Evolutionary conservation across 1,140 invertebrate species (phyloP).

Genomic region (Zaprionus kolodkinae): DNA sequence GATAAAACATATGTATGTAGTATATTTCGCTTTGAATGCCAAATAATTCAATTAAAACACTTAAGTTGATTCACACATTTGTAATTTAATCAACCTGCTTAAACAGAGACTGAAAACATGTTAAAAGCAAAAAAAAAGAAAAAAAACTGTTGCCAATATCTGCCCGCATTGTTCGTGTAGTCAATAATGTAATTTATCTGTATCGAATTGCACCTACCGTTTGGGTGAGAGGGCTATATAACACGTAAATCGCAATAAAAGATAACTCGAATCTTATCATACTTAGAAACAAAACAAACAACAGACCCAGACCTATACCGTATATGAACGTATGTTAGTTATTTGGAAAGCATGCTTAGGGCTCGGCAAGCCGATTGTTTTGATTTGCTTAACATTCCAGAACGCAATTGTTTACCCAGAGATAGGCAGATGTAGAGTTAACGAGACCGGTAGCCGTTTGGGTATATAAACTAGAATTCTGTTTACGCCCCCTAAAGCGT

Average conservation of each 20-base stretch:
- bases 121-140: conserved; percentile 2
- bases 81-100: conserved; percentile 10
- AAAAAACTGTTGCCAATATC: conserved; percentile 1
- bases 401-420: conserved; percentile 24
- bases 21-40: conserved; percentile 28
- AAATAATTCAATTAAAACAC: conserved; percentile 20
- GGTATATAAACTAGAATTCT: background rate
- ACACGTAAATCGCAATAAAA: conserved; percentile 30
- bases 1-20: background rate
- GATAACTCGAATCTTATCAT: conserved; percentile 43
- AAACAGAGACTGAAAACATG: conserved; percentile 31
- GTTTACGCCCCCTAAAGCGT: background rate
- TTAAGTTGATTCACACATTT: conserved; percentile 16
- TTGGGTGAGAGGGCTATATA: conserved; percentile 12
- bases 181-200: conserved; percentile 13
- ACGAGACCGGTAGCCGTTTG: background rate
- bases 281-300: conserved; percentile 2
- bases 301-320: background rate
- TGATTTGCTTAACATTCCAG: conserved; percentile 49
- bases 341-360: conserved; percentile 42
- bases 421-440: background rate
- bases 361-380: conserved; percentile 24
- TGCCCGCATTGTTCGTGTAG: conserved; percentile 5
- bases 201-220: conserved; percentile 20
- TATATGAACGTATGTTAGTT: conserved; percentile 27